Percentiles rank a stretch among this genome's conserved stretches.
phyloP scores from a whole-genome alignment of 2,888 invertebrate species.

The Dolichopus griseipennis region DNA sequence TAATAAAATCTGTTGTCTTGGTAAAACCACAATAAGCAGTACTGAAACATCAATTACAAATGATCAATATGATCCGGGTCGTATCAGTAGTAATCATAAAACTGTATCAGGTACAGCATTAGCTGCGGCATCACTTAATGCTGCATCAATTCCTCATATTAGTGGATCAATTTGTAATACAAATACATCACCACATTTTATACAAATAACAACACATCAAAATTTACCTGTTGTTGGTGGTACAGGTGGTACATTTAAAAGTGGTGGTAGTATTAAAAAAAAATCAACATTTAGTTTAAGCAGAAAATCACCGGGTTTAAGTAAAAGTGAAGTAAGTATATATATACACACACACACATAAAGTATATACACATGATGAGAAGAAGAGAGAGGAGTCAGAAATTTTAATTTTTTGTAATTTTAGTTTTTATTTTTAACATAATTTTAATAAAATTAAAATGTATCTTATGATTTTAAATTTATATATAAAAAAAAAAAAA shows the following conservation, averaged over 20 bases:
- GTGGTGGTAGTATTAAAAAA: conserved; percentile 29
- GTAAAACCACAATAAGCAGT: conserved; percentile 8
- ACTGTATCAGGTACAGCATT: conserved; percentile 36
- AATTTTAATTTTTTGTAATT: too few species aligned
- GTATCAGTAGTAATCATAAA: conserved; percentile 12
- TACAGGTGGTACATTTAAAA: too few species aligned
- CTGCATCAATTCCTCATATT: conserved; percentile 21
- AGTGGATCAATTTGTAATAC: conserved; percentile 17
- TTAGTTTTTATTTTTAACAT: too few species aligned
- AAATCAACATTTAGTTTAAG: conserved; percentile 39
- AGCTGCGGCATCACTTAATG: conserved; percentile 24
- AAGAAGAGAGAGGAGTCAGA: too few species aligned
- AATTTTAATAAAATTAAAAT: too few species aligned
- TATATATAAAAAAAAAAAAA: too few species aligned
- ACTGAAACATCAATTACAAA: neutral
- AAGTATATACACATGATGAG: too few species aligned
- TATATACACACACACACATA: too few species aligned
- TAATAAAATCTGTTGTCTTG: conserved; percentile 28
- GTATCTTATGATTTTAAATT: too few species aligned
- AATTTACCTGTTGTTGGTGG: too few species aligned
- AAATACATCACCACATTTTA: conserved; percentile 16
- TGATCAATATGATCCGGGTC: neutral
- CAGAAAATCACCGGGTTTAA: conserved; percentile 37
- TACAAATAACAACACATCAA: conserved; percentile 23
- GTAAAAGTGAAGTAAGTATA: conserved; percentile 46